Evolutionary conservation across 2,113 vertebrate genomes (phyloP), one percentile per base, ranked within the genome.

Genomic region (Aepyceros melampus): DNA sequence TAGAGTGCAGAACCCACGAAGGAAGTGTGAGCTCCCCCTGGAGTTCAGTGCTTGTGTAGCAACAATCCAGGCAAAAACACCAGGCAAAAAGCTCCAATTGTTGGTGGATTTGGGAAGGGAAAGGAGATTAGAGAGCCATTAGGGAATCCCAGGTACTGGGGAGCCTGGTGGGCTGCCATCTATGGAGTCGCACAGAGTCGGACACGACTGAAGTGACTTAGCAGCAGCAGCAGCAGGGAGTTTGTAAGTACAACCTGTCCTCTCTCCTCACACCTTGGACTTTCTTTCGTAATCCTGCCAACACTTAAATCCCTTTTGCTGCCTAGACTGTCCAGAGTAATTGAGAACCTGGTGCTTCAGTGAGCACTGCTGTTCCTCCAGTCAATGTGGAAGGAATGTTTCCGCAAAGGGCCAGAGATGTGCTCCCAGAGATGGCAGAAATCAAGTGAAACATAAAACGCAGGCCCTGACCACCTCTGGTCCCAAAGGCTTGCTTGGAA

Each of bases 231-330:
- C 55, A 60, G 12, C 58, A 60, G 58, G 27, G 88, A 67, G 10
- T 29, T 51, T 17, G 47, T 56, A 36, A 60, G 81, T 55, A 87
- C 87, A 94, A 45, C 15, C 87, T 91, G 62, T 90, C 60, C 56
- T 45, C 60, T 67, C 53, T 29, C 43, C 33, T 10, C 55, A 43
- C 53, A 71, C 51, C 10, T 76, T 56, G 67, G 76, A 43, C 85
- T 62, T 47, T 7, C 2, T 74, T 93, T 91, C 97, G 96, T 62
- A 92, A 87, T 83, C 86, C 94, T 95, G 94, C 60, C 94, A 97
- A 64, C 82, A 71, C 95, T 93, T 93, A 93, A 96, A 91, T 93
- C 94, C 86, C 82, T 45, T 87, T 45, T 83, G 91, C 92, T 96
- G 78, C 91, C 85, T 31, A 40, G 64, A n/a, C 85, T 95, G 93